Evolutionary conservation across 2,888 invertebrate genomes (phyloP).

Genomic region (Trichopoda pennipes): DNA sequence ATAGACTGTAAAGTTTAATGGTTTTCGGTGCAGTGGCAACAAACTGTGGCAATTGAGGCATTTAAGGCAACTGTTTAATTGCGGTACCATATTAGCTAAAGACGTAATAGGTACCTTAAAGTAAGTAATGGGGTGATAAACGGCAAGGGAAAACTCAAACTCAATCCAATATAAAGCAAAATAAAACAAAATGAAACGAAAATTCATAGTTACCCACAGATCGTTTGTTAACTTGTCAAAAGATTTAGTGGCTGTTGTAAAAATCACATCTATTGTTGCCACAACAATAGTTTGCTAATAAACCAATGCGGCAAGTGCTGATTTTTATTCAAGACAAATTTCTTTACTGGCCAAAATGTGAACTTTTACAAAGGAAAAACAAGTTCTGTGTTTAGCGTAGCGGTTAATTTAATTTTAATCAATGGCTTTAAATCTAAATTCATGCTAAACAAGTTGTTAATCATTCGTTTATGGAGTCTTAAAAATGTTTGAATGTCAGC

Average conservation of each 20-base stretch:
- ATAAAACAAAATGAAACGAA: neutral
- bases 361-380: neutral
- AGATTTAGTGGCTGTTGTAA: slow-evolving; percentile 49
- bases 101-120: slow-evolving; percentile 68
- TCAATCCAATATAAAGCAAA: neutral
- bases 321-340: slow-evolving; percentile 57
- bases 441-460: slow-evolving; percentile 59
- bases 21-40: slow-evolving; percentile 55
- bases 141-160: slow-evolving; percentile 16
- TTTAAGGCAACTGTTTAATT: slow-evolving; percentile 69
- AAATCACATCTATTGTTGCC: slow-evolving; percentile 53
- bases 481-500: slow-evolving; percentile 57
- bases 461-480: slow-evolving; percentile 46
- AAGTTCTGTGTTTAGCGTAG: slow-evolving; percentile 18
- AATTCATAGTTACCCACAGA: slow-evolving; percentile 39
- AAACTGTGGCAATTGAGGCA: slow-evolving; percentile 65
- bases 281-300: slow-evolving; percentile 46
- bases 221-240: slow-evolving; percentile 61
- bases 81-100: slow-evolving; percentile 67
- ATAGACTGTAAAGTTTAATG: slow-evolving; percentile 55
- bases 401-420: slow-evolving; percentile 66
- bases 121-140: slow-evolving; percentile 63
- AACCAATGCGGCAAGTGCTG: slow-evolving; percentile 46
- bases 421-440: slow-evolving; percentile 65
- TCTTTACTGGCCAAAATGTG: slow-evolving; percentile 17